Evolutionary conservation across 2,113 vertebrate species (phyloP).

Genomic region (Tragulus kanchil): DNA sequence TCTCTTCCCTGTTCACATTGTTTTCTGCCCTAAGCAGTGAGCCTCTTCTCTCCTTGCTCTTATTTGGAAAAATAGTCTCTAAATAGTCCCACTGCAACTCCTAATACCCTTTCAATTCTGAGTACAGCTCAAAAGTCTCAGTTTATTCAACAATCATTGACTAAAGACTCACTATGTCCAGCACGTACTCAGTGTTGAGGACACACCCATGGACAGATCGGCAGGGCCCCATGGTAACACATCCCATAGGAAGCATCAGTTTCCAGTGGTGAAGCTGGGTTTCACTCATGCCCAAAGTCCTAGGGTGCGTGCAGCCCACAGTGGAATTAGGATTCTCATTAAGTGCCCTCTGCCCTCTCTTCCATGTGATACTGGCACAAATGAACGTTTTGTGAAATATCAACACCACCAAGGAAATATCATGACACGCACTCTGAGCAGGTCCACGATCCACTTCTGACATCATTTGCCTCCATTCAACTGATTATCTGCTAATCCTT

Average conservation of each 20-base stretch:
- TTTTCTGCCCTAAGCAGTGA: background rate
- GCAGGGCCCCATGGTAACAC: no score
- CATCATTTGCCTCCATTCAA: constrained; percentile 20
- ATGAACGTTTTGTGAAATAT: constrained; percentile 9
- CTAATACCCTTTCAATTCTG: background rate
- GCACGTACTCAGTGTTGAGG: background rate
- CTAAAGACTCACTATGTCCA: background rate
- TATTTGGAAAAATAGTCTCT: background rate
- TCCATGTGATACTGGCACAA: background rate
- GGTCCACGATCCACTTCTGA: background rate
- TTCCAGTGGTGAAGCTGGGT: background rate
- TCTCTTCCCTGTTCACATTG: background rate
- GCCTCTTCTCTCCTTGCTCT: background rate
- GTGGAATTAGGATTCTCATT: background rate
- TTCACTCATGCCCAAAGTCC: background rate
- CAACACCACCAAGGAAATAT: background rate
- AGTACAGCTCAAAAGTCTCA: background rate
- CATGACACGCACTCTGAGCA: background rate
- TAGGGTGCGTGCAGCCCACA: rapidly evolving
- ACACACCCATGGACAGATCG: rapidly evolving
- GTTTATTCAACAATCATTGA: background rate
- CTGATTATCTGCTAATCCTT: constrained; percentile 66
- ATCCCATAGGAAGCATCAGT: rapidly evolving
- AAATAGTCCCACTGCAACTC: background rate
- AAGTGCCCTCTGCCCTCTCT: background rate